Evolutionary conservation across 2,113 vertebrate species (phyloP).

Genomic region (Anhinga rufa): DNA sequence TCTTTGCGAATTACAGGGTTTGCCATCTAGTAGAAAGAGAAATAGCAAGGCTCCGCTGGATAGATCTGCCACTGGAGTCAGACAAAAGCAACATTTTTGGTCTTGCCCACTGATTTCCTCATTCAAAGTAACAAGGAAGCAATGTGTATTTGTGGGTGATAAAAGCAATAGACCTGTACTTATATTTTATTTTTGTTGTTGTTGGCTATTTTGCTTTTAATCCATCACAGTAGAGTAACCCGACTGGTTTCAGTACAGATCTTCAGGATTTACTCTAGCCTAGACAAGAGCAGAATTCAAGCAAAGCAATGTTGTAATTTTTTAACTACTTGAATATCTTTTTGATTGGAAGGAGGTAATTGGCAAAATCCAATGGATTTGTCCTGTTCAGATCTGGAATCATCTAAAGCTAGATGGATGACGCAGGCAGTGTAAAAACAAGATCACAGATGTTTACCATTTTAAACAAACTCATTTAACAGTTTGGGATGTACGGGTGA

Average conservation of each 20-base stretch:
- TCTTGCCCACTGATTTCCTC: background rate
- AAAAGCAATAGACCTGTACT: background rate
- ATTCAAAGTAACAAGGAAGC: background rate
- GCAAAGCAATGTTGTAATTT: background rate
- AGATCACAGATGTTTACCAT: background rate
- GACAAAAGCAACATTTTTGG: background rate
- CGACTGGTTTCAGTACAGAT: background rate
- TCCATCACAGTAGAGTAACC: background rate
- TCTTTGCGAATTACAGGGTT: background rate
- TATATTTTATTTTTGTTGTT: background rate
- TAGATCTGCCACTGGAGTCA: background rate
- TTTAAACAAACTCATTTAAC: background rate
- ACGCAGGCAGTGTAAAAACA: background rate
- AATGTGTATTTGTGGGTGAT: background rate
- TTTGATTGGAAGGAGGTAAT: background rate
- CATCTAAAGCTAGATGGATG: background rate
- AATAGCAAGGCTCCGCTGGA: background rate
- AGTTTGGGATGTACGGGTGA: background rate
- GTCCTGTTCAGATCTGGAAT: background rate
- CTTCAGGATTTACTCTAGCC: background rate
- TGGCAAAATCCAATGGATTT: background rate
- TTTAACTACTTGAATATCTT: background rate
- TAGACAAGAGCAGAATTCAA: background rate
- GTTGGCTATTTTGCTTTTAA: slow-evolving; percentile 8
- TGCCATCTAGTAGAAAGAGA: background rate